These are phyloP conservation scores for Bombus confusus DNA, from an alignment of 1,140 invertebrate species.

Conservation along the genomic window DNA sequence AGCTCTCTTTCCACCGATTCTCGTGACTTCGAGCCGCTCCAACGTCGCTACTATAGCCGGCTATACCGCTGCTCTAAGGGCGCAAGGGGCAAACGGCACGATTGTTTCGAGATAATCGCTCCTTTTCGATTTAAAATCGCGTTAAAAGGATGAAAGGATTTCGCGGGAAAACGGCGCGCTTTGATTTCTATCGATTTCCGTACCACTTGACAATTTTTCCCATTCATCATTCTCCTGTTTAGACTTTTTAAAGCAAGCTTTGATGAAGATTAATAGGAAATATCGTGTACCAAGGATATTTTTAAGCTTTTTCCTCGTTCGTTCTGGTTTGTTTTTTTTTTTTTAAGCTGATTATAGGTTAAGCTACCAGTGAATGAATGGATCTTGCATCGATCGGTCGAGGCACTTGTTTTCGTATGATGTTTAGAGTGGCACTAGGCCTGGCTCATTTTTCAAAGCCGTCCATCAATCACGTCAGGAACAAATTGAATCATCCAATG, in stretches of 20 bases:
- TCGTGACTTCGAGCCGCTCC: constrained; percentile 25
- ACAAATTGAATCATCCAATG: constrained; percentile 11
- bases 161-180: neutral
- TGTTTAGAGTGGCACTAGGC: neutral
- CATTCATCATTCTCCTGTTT: neutral
- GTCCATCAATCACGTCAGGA: neutral
- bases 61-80: constrained; percentile 31
- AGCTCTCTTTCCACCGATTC: constrained; percentile 50
- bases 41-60: constrained; percentile 45
- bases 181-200: neutral
- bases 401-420: neutral
- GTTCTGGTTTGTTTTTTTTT: neutral
- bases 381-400: neutral
- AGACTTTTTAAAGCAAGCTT: neutral
- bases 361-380: neutral
- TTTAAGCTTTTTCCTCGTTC: neutral
- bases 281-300: neutral
- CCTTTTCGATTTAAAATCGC: constrained; percentile 50
- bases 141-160: constrained; percentile 35
- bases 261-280: too few species aligned
- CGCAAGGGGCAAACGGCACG: constrained; percentile 21
- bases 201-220: neutral
- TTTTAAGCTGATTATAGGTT: too few species aligned
- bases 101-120: constrained; percentile 41
- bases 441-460: neutral